Evolutionary conservation across 2,113 vertebrate species (phyloP), one percentile per base, ranked within the genome.

Genomic region (Zingel zingel): DNA sequence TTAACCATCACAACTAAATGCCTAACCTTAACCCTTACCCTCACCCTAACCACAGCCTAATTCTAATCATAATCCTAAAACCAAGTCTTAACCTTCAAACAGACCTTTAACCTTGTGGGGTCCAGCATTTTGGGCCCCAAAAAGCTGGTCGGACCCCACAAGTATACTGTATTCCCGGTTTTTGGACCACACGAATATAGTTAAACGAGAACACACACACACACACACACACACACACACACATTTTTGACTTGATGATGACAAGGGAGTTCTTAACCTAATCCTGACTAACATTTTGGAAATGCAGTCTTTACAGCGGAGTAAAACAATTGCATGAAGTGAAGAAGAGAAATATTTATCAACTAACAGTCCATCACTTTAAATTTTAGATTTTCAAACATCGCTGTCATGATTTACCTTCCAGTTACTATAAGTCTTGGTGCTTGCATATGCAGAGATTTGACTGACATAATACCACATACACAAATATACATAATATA

Each of bases 221-320:
- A 70, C 19, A 65, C 16, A 45, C 25, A 62, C 66, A 74, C 68
- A 75, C 12, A 61, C 36, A 71, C 30, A 56, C 14, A 61, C 72
- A 59, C 33, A 25, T 77, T 85, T 63, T 70, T 54, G 76, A 81
- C 68, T 70, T 74, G 70, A 84, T 9, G n/a, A 54, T 63, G 81
- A 78, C 86, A 58, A 66, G 70, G 59, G n/a, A 25, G 43, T 63
- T 89, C 74, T 71, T 81, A 85, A 90, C 74, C 65, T 73, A 92
- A 91, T 90, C 78, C 70, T 48, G 53, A 69, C 68, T 84, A 85
- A 74, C 82, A 74, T 91, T 86, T 86, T 81, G 81, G 79, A 90
- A 87, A 94, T 90, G 47, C 63, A 79, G 77, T 58, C 78, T 64
- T 62, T 11, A 51, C 30, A 51, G n/a, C 21, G 25, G 43, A 67